Evolutionary conservation across 2,797 vertebrate species (phyloP).

Genomic region (Amblyopsis hoosieri): DNA sequence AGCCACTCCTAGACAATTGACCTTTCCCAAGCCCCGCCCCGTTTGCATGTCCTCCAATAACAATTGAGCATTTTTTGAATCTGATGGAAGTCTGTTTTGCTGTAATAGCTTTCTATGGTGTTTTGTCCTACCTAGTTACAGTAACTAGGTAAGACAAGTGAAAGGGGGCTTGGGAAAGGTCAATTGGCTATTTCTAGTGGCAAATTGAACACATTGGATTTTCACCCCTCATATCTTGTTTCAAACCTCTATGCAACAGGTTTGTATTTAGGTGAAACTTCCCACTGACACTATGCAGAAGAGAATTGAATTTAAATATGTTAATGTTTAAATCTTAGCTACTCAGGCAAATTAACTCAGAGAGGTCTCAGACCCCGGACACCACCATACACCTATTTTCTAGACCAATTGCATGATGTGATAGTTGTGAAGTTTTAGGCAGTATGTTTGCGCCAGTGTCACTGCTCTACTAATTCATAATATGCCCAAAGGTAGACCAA

Average conservation of each 20-base stretch:
- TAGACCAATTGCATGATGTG: slow-evolving; percentile 13
- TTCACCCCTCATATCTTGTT: slow-evolving; percentile 39
- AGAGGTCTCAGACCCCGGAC: slow-evolving; percentile 56
- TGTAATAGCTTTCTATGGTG: neutral
- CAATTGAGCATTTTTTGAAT: no score
- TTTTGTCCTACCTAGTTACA: no score
- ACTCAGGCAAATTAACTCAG: slow-evolving; percentile 79
- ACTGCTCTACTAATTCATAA: slow-evolving; percentile 49
- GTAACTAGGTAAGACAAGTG: no score
- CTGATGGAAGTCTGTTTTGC: slow-evolving; percentile 19
- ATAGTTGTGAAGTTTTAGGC: slow-evolving; percentile 11
- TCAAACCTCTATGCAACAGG: slow-evolving; percentile 81
- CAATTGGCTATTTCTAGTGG: neutral
- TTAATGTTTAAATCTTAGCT: slow-evolving; percentile 63
- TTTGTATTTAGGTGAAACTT: slow-evolving; percentile 65
- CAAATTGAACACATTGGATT: slow-evolving; percentile 20
- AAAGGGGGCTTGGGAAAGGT: no score
- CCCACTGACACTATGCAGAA: slow-evolving; percentile 80
- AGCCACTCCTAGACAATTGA: slow-evolving; percentile 62
- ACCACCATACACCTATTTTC: slow-evolving; percentile 34
- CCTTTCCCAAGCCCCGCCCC: neutral
- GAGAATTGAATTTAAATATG: slow-evolving; percentile 56
- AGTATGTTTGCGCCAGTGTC: slow-evolving; percentile 24
- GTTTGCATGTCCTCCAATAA: no score
- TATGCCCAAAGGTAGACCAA: slow-evolving; percentile 42